phyloP scores from a whole-genome alignment of 2,888 invertebrate species.

The Agrilus biguttatus region DNA sequence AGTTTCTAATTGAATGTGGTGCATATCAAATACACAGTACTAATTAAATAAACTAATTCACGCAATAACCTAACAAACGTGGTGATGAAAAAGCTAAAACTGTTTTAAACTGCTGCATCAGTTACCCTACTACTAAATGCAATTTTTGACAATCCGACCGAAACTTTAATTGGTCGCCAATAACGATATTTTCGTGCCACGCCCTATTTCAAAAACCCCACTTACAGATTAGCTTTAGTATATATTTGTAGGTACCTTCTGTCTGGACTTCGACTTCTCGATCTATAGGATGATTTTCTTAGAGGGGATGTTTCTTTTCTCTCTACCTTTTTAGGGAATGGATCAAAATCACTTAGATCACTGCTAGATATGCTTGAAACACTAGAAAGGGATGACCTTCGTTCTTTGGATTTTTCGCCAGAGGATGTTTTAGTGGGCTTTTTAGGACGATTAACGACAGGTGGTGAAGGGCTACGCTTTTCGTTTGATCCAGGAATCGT shows the following conservation, averaged over 20 bases:
- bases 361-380: slow-evolving; percentile 38
- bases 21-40: too few species aligned
- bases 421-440: slow-evolving; percentile 15
- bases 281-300: slow-evolving; percentile 1
- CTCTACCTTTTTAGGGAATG: slow-evolving; percentile 2
- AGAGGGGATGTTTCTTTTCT: neutral
- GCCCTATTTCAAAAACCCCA: neutral
- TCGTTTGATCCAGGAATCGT: slow-evolving; percentile 6
- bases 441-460: slow-evolving; percentile 35
- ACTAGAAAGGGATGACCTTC: slow-evolving; percentile 35
- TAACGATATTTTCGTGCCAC: too few species aligned
- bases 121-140: too few species aligned
- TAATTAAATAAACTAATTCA: too few species aligned
- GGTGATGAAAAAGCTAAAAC: too few species aligned
- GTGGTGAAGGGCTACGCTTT: slow-evolving; percentile 39
- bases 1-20: too few species aligned
- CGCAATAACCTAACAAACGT: too few species aligned
- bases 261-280: slow-evolving; percentile 5
- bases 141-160: too few species aligned
- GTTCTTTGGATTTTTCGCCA: slow-evolving; percentile 17
- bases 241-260: neutral
- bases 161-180: too few species aligned
- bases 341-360: slow-evolving; percentile 21
- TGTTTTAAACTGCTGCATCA: too few species aligned
- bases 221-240: neutral